These are phyloP conservation scores for Caenorhabditis remanei DNA, from an alignment of 1,140 invertebrate species.

Conservation along the genomic window DNA sequence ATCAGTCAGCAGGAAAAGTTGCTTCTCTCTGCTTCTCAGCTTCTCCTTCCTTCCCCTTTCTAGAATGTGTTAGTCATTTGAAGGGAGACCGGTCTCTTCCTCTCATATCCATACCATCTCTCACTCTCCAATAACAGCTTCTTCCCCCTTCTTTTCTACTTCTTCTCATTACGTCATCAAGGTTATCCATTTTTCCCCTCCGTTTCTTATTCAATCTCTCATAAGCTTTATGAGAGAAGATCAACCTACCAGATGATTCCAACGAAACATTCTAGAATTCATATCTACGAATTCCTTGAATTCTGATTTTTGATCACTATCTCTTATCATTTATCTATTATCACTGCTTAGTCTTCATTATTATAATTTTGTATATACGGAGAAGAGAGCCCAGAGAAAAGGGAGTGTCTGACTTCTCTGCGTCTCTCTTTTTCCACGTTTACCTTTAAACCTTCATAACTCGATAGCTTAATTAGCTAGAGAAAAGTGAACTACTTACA, in stretches of 20 bases:
- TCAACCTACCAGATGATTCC: conserved; percentile 25
- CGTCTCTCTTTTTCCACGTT: neutral
- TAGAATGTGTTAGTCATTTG: neutral
- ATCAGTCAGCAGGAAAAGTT: neutral
- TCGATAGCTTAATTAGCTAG: too few species aligned
- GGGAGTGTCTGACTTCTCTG: neutral
- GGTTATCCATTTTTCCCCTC: neutral
- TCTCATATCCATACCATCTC: neutral
- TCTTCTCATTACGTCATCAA: neutral
- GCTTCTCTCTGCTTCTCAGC: too few species aligned
- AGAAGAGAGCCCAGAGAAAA: neutral
- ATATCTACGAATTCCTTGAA: neutral
- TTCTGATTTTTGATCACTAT: too few species aligned
- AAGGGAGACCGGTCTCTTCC: neutral
- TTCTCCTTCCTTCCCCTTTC: neutral
- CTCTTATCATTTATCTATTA: too few species aligned
- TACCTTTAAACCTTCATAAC: too few species aligned
- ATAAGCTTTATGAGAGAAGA: neutral
- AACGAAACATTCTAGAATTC: neutral
- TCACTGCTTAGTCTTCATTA: too few species aligned
- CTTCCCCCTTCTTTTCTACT: neutral
- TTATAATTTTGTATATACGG: too few species aligned
- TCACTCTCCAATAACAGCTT: neutral
- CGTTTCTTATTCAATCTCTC: neutral
- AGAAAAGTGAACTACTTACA: too few species aligned